Evolutionary conservation across 2,888 invertebrate genomes (phyloP), one percentile per base, ranked within the genome.

Genomic region (Eristalis tenax): DNA sequence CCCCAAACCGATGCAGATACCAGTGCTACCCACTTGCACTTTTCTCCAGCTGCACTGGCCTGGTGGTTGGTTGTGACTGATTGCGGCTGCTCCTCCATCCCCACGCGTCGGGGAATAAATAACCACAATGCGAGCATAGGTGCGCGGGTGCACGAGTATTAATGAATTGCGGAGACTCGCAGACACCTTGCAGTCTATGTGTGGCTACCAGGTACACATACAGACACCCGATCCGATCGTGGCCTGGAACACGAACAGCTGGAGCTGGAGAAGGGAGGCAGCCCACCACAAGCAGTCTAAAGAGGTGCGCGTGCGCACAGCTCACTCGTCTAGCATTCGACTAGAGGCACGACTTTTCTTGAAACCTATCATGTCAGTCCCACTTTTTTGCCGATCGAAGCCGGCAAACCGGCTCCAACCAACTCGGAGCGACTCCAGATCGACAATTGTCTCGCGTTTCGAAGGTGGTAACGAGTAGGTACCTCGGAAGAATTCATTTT

Each of bases 131-230:
- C 75, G 50, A 8, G 50, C 18, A 18, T 18, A 6, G 50, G 50
- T 8, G 50, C 6, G 13, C 38, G 38, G 38, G 13, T 75, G 70
- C 74, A 79, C 75, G 75, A 87, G 59, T 80, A 76, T 76, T 87
- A 83, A 87, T 87, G 87, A 83, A 87, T 83, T 83, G 83, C 83
- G 75, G 35, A 77, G 66, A 83, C 76, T 71, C 83, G 87, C 68
- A 87, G 87, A 87, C 87, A 87, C 87, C 87, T 87, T 87, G 87
- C 83, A 83, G 79, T 59, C 79, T 76, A 59, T 76, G 65, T 68
- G 57, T 40, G 69, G 77, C 73, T 73, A 59, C 43, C 66, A 23
- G 11, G 6, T 6, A n/a, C 50, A 50, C 50, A 38, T 23, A 66
- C 61, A 68, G 26, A 15, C 26, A 13, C 26, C 10, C 13, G 26